These are phyloP conservation scores for Oncopeltus fasciatus DNA, from an alignment of 1,140 invertebrate species.

Conservation along the genomic window DNA sequence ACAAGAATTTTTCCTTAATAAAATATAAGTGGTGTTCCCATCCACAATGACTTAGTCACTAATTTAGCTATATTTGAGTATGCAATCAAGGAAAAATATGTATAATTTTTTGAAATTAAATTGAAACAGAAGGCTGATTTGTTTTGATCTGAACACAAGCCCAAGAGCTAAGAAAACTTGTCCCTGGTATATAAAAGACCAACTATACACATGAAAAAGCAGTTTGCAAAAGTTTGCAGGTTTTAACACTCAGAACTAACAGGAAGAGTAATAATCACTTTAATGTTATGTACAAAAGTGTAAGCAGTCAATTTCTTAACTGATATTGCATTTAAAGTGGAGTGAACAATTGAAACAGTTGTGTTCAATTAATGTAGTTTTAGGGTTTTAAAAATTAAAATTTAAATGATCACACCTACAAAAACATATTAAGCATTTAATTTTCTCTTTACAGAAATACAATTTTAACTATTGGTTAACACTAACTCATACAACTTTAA, in stretches of 20 bases:
- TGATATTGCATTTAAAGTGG: neutral
- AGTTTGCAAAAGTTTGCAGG: neutral
- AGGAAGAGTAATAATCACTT: neutral
- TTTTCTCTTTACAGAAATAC: neutral
- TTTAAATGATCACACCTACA: neutral
- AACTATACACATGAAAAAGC: neutral
- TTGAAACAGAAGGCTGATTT: neutral
- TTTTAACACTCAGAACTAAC: neutral
- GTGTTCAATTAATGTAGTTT: neutral
- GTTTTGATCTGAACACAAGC: neutral
- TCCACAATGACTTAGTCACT: neutral
- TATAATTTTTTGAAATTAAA: neutral
- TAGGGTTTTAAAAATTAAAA: neutral
- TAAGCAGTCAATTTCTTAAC: neutral
- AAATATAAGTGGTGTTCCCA: constrained; percentile 1
- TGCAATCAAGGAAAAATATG: too few relatives aligned
- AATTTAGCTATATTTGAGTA: too few relatives aligned
- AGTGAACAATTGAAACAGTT: neutral
- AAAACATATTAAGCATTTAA: neutral
- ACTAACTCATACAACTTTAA: neutral
- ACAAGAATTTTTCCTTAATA: neutral
- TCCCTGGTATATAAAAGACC: neutral
- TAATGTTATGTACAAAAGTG: neutral
- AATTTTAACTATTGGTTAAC: neutral
- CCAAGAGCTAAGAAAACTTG: too few relatives aligned